A percentile compares a stretch with the other conserved stretches of the same genome.
phyloP scores from a whole-genome alignment of 2,113 vertebrate species.

The Nymphicus hollandicus region DNA sequence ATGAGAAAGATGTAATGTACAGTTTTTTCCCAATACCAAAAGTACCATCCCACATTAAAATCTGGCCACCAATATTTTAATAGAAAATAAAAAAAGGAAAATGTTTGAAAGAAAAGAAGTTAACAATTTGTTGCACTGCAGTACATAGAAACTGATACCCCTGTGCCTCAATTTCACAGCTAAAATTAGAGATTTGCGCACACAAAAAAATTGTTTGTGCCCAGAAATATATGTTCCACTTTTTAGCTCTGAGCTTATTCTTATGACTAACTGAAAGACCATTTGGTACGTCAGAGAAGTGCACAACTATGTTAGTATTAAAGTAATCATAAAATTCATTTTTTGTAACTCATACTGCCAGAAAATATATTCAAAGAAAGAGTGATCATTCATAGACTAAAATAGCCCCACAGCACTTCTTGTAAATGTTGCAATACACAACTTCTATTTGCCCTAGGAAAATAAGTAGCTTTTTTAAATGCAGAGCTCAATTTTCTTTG shows the following conservation, averaged over 20 bases:
- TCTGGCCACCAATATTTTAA: neutral
- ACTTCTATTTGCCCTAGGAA: neutral
- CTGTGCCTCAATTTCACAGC: neutral
- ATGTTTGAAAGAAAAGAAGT: neutral
- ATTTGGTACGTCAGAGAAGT: constrained; percentile 1
- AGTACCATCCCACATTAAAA: neutral
- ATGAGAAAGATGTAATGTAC: neutral
- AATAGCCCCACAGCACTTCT: neutral
- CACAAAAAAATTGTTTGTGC: neutral
- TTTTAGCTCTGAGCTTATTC: neutral
- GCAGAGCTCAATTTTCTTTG: neutral
- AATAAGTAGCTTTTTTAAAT: neutral
- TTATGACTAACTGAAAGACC: neutral
- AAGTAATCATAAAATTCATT: neutral
- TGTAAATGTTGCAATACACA: neutral
- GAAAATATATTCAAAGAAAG: constrained; percentile 20
- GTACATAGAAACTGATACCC: neutral
- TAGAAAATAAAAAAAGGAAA: neutral
- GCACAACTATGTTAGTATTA: neutral
- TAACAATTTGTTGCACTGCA: neutral
- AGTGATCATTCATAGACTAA: neutral
- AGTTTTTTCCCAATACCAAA: neutral
- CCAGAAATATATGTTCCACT: neutral
- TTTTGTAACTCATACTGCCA: neutral
- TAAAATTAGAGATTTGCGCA: neutral